Base-by-base conservation (phyloP, 1,140 invertebrate species). In the Solenopsis fugax region DNA sequence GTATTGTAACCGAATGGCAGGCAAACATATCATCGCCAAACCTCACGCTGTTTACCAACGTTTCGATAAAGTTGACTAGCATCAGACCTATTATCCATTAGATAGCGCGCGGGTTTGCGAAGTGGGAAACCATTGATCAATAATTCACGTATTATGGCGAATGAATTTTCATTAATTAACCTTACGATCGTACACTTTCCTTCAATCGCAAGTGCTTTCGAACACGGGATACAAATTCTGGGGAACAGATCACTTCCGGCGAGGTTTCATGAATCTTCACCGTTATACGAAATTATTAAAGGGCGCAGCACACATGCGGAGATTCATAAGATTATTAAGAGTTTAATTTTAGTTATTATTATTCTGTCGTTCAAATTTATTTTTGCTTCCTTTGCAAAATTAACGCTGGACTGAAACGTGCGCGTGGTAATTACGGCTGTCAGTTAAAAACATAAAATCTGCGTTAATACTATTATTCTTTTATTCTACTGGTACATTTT, bases 101-200 rank as follows among this genome's bases (percentile, higher is more conserved):
- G 80, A 73, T 48, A 41, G 54, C 34, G 18, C 10, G 18, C n/a
- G 69, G 24, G 41, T 73, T 37, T 37, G 18, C 54, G 16, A 18
- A 58, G 24, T n/a, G 52, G 52, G 5, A 0, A 60, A 10, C 65
- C 67, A 50, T 60, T 60, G 41, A 84, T 60, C 80, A 56, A 84
- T 84, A 84, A 62, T 24, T 29, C 69, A 45, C 18, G 6, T 58
- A 58, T 52, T 24, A 24, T n/a, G 13, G 18, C 18, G 9, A 73
- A 73, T 73, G 80, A 58, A 82, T 82, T 73, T 73, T 58, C 67
- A 41, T 82, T 73, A 58, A 82, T 73, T 73, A 73, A 82, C 18
- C 56, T 41, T 18, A 9, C 77, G 16, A 29, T 3, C 16, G 29
- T 18, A 41, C 7, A 9, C 2, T 48, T 65, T 73, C 37, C 73